These are phyloP conservation scores for Cuculus canorus DNA, from an alignment of 2,797 vertebrate genomes.

Conservation along the genomic window DNA sequence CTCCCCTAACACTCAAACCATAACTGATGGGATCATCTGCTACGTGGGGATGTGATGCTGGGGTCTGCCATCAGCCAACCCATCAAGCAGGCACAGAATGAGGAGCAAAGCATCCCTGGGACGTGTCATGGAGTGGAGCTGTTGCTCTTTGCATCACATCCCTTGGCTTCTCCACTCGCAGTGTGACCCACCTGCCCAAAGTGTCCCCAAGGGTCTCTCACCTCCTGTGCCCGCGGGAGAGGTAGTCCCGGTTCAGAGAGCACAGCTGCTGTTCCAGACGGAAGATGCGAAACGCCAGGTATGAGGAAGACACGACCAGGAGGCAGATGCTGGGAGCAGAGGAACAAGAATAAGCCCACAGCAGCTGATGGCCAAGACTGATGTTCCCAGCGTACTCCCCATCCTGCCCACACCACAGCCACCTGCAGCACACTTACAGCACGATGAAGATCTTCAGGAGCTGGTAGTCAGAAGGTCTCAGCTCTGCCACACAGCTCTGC, in stretches of 20 bases:
- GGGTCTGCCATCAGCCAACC: neutral
- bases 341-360: neutral
- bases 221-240: conserved; percentile 78
- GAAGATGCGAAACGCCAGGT: conserved; percentile 94
- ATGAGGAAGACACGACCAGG: conserved; percentile 91
- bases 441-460: conserved; percentile 93
- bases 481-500: conserved; percentile 71
- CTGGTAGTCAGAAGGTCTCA: conserved; percentile 89
- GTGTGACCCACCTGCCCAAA: neutral
- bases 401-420: accelerated
- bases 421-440: conserved; percentile 81
- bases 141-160: neutral
- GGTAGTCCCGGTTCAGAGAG: conserved; percentile 76
- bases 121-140: accelerated
- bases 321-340: conserved; percentile 84
- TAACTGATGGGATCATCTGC: neutral
- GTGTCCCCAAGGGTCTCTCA: conserved; percentile 8
- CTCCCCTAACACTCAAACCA: neutral
- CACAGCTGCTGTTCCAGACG: conserved; percentile 92
- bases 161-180: accelerated
- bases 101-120: neutral
- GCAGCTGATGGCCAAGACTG: accelerated
- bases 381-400: accelerated
- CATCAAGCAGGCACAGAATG: neutral
- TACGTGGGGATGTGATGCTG: no score